A percentile compares a stretch with the other conserved stretches of the same genome.
Evolutionary conservation across 2,113 vertebrate species (phyloP).

Genomic region (Bolborhynchus lineola): DNA sequence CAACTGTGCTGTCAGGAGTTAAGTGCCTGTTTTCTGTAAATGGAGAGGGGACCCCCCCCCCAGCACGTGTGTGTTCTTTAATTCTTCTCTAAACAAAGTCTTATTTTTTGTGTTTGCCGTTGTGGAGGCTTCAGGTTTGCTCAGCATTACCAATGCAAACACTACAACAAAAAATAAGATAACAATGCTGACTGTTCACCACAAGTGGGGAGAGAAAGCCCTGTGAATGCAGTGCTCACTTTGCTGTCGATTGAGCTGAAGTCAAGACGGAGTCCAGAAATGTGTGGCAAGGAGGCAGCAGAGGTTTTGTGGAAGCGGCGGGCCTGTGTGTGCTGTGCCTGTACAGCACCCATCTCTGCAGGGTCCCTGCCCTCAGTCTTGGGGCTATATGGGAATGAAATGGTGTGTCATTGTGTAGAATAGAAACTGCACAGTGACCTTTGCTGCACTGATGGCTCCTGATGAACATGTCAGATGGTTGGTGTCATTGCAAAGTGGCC

Average conservation of each 20-base stretch:
- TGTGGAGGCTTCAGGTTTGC: conserved; percentile 11
- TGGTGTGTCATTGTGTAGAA: not conserved
- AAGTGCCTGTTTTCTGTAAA: not conserved
- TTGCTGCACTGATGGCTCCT: not conserved
- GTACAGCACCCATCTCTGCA: not conserved
- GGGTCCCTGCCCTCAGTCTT: not conserved
- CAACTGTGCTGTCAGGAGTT: not conserved
- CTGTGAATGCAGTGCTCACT: not conserved
- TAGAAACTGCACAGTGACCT: rapidly evolving
- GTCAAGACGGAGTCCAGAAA: not conserved
- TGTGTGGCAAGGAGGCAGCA: not conserved
- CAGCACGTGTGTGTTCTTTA: not conserved
- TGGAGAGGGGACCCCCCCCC: not conserved
- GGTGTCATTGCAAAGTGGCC: not conserved
- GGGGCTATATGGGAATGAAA: not conserved
- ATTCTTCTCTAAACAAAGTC: conserved; percentile 32
- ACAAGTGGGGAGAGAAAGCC: not conserved
- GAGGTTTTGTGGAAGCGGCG: not conserved
- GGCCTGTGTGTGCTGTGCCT: not conserved
- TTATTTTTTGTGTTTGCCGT: not conserved
- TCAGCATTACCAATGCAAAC: conserved; percentile 26
- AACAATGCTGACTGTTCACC: not conserved
- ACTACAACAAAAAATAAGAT: not conserved
- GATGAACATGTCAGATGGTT: not conserved
- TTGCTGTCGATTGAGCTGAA: not conserved